Evolutionary conservation across 2,797 vertebrate genomes (phyloP).

Genomic region (Varecia variegata): DNA sequence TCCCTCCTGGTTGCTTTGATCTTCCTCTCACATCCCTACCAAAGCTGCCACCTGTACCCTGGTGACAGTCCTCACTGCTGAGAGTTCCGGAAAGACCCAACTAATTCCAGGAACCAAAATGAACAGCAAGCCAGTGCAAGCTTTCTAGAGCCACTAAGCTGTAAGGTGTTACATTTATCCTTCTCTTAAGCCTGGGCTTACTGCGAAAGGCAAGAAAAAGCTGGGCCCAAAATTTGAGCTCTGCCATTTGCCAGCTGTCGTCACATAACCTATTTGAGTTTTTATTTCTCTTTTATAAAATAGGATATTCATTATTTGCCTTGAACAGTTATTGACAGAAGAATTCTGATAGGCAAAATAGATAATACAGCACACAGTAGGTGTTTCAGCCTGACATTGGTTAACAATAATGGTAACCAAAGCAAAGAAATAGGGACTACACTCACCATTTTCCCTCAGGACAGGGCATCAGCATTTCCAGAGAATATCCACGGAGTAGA

Average conservation of each 20-base stretch:
- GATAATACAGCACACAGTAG: background rate
- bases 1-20: conserved; percentile 83
- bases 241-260: background rate
- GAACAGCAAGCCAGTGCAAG: background rate
- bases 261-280: background rate
- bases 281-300: background rate
- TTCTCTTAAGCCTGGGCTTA: background rate
- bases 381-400: background rate
- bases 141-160: background rate
- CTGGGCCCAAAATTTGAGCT: background rate
- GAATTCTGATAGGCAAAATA: background rate
- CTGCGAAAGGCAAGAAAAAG: background rate
- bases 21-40: conserved; percentile 69
- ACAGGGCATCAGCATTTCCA: background rate
- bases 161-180: background rate
- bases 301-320: background rate
- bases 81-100: background rate
- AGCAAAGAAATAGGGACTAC: background rate
- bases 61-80: background rate
- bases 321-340: background rate
- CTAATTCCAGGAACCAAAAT: background rate
- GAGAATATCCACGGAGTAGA: background rate
- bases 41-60: background rate
- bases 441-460: fast-evolving
- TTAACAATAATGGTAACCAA: background rate